Evolutionary conservation across 2,113 vertebrate genomes (phyloP).

Genomic region (Tetrax tetrax): DNA sequence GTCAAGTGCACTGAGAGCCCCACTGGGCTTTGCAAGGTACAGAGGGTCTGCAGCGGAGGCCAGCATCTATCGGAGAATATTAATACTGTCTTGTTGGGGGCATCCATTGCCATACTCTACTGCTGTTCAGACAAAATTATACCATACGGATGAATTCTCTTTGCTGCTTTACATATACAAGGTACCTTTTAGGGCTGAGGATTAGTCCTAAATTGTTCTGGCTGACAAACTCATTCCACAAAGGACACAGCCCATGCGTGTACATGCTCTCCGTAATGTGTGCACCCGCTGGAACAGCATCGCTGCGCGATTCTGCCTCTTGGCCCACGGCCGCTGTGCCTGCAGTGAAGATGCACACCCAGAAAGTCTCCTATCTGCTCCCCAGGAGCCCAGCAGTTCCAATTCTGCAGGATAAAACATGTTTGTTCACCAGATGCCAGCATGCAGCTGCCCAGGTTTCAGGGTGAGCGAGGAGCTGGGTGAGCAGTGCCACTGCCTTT

Average conservation of each 20-base stretch:
- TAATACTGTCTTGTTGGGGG: slow-evolving; percentile 46
- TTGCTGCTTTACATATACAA: slow-evolving; percentile 53
- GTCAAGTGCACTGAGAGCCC: slow-evolving; percentile 65
- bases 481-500: not conserved
- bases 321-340: accelerated
- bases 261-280: not conserved
- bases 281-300: not conserved
- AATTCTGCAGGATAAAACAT: accelerated
- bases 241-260: not conserved
- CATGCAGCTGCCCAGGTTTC: not conserved
- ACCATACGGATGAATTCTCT: slow-evolving; percentile 46
- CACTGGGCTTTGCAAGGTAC: slow-evolving; percentile 50
- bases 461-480: accelerated
- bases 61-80: not conserved
- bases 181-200: slow-evolving; percentile 22
- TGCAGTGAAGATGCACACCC: not conserved
- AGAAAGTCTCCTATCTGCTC: not conserved
- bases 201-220: slow-evolving; percentile 23
- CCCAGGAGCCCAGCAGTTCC: not conserved
- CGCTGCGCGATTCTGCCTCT: not conserved
- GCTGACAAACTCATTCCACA: not conserved
- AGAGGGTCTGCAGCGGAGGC: slow-evolving; percentile 38
- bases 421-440: not conserved
- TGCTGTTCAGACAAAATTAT: slow-evolving; percentile 57
- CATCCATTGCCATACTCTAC: slow-evolving; percentile 43